Conservation (phyloP, 92 coral and sea anemone species). For the Blastomussa wellsi region DNA sequence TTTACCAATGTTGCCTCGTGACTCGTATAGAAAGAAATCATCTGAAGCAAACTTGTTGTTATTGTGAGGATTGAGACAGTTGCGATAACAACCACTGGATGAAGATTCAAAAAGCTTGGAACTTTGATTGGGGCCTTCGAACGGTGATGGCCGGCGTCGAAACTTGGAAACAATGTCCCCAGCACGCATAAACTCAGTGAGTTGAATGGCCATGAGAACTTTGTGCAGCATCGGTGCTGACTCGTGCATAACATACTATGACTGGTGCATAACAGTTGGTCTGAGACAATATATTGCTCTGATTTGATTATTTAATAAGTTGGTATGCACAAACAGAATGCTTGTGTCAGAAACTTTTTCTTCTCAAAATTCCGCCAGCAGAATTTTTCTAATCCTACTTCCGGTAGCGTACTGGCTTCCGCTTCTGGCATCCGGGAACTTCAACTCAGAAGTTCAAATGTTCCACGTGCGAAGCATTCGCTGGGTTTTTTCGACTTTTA, state of each 20-base stretch:
- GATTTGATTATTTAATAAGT: too few relatives aligned
- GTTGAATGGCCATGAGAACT: slow-evolving; percentile 90
- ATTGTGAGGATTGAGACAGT: slow-evolving; percentile 84
- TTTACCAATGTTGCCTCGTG: slow-evolving; percentile 96
- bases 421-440: slow-evolving; percentile 13
- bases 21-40: slow-evolving; percentile 81
- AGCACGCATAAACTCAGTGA: slow-evolving; percentile 79
- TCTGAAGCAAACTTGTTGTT: slow-evolving; percentile 91
- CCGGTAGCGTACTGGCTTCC: background rate
- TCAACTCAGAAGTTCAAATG: background rate
- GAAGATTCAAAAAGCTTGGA: slow-evolving; percentile 8
- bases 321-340: too few relatives aligned
- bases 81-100: slow-evolving; percentile 45
- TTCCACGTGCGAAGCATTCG: background rate
- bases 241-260: too few relatives aligned
- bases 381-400: background rate
- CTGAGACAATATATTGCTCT: too few relatives aligned
- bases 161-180: slow-evolving; percentile 91
- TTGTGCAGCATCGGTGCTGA: slow-evolving; percentile 93
- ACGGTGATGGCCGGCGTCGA: slow-evolving; percentile 64
- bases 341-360: too few relatives aligned
- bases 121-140: slow-evolving; percentile 22
- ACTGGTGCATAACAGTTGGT: too few relatives aligned
- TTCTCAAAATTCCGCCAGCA: background rate
- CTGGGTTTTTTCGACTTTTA: too few relatives aligned